phyloP scores from a whole-genome alignment of 2,113 vertebrate genomes.

The Platysteira castanea region DNA sequence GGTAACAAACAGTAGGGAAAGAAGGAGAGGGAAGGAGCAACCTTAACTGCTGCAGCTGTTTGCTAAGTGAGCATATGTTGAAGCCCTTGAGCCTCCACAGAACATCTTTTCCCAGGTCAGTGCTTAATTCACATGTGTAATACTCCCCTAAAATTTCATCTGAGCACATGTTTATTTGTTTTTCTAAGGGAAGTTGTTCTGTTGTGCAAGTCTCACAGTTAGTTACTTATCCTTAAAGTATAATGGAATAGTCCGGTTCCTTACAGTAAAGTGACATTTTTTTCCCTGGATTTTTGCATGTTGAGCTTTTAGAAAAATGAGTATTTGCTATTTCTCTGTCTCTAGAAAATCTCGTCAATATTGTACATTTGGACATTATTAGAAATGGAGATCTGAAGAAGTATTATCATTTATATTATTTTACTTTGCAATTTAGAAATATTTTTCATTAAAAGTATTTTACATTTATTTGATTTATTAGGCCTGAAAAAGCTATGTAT shows the following conservation, averaged over 20 bases:
- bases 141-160: background rate
- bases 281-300: background rate
- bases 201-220: background rate
- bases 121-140: background rate
- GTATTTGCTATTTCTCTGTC: background rate
- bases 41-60: conserved; percentile 6
- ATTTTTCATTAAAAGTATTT: background rate
- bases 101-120: background rate
- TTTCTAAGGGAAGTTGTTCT: background rate
- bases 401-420: background rate
- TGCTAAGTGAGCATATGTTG: background rate
- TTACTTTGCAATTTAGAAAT: background rate
- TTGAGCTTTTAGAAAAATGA: background rate
- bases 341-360: background rate
- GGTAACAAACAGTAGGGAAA: background rate
- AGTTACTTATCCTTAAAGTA: background rate
- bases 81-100: background rate
- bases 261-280: background rate
- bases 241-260: background rate
- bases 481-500: background rate
- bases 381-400: background rate
- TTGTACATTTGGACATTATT: background rate
- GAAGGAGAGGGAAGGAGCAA: background rate
- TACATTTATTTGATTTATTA: background rate
- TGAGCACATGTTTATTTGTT: background rate